Evolutionary conservation across 1,140 invertebrate species (phyloP).

Genomic region (Odontomachus brunneus): DNA sequence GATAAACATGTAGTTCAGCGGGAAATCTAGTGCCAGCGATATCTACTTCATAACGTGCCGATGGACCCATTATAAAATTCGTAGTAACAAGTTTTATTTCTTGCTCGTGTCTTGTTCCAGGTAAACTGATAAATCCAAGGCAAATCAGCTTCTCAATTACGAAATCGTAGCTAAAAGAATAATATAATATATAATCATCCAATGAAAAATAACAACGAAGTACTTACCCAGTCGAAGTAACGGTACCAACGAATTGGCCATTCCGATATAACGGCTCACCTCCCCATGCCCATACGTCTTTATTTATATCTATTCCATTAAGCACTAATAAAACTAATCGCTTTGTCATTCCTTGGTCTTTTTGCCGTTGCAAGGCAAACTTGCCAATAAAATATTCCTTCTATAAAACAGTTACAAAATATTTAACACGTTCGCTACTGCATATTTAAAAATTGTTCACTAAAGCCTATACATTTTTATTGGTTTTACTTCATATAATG

Average conservation of each 20-base stretch:
- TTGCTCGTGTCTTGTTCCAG: conserved; percentile 67
- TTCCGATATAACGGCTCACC: conserved; percentile 92
- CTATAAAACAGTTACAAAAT: conserved; percentile 72
- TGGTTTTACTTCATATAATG: no score
- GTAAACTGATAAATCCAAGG: conserved; percentile 88
- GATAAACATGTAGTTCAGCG: conserved; percentile 87
- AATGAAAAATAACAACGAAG: conserved; percentile 1
- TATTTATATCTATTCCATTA: conserved; percentile 90
- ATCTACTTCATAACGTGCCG: conserved; percentile 89
- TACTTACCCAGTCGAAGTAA: conserved; percentile 91
- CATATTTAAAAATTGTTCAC: no score
- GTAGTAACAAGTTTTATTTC: conserved; percentile 84
- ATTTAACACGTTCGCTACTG: conserved; percentile 17
- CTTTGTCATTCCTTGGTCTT: conserved; percentile 89
- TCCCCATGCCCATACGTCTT: conserved; percentile 93
- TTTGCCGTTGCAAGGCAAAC: conserved; percentile 90
- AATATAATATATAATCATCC: conserved; percentile 36
- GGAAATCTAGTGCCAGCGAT: conserved; percentile 88
- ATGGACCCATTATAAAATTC: conserved; percentile 88
- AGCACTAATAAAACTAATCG: conserved; percentile 91
- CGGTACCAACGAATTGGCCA: conserved; percentile 90
- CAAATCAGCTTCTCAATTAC: conserved; percentile 88
- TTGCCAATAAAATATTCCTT: conserved; percentile 91
- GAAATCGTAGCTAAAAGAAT: conserved; percentile 88
- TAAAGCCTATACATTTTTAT: no score